These are phyloP conservation scores for Periparus ater DNA, from an alignment of 2,797 vertebrate genomes.

Conservation along the genomic window DNA sequence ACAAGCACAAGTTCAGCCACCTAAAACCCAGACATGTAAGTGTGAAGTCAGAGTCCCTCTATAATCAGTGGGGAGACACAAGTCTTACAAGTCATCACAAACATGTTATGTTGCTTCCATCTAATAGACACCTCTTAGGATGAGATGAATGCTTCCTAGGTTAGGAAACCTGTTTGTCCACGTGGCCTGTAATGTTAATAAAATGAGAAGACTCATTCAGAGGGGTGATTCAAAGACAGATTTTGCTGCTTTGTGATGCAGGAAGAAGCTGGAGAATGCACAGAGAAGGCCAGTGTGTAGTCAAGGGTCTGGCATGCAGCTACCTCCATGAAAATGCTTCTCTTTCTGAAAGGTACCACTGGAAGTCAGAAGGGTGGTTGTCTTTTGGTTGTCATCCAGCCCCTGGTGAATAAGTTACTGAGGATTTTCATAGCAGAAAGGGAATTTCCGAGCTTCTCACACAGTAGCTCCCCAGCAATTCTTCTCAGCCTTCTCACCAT, in stretches of 20 bases:
- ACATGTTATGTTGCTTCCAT: neutral
- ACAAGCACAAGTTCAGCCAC: neutral
- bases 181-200: neutral
- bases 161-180: neutral
- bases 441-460: neutral
- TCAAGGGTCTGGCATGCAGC: neutral
- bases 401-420: neutral
- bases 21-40: neutral
- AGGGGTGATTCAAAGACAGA: neutral
- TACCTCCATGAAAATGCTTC: neutral
- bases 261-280: neutral
- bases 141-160: neutral
- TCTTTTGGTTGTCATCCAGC: neutral
- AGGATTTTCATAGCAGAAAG: neutral
- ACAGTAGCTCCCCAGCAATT: neutral
- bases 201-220: neutral
- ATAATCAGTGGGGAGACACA: neutral
- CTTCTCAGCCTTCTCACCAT: neutral
- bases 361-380: neutral
- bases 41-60: neutral
- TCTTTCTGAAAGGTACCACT: neutral
- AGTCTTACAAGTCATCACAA: neutral
- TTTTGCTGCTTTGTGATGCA: neutral
- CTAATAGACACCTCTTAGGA: neutral
- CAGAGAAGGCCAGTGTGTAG: neutral